Evolutionary conservation across 1,140 invertebrate genomes (phyloP).

Genomic region (Mercenaria mercenaria): DNA sequence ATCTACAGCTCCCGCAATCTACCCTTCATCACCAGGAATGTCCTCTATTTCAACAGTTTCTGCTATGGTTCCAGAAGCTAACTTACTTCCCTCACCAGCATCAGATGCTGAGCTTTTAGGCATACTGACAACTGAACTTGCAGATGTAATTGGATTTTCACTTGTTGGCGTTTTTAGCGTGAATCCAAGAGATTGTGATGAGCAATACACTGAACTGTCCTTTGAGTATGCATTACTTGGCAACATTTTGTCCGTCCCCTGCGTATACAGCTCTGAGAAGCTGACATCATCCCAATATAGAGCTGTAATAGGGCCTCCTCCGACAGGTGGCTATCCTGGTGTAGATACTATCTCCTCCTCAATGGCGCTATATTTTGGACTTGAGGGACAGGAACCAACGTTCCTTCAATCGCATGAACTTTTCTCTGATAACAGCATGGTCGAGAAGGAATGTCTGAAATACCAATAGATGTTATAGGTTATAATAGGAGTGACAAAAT

Average conservation of each 20-base stretch:
- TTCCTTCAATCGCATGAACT: conserved; percentile 40
- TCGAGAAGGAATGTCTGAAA: conserved; percentile 65
- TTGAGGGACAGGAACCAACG: conserved; percentile 48
- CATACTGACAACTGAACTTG: not conserved
- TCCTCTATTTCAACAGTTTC: not conserved
- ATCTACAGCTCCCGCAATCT: not conserved
- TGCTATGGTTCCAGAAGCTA: not conserved
- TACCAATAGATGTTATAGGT: not conserved
- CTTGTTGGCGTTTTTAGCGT: not conserved
- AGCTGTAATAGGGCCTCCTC: not conserved
- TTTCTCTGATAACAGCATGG: conserved; percentile 37
- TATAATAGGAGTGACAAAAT: too few species aligned
- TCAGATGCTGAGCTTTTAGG: not conserved
- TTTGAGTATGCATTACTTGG: not conserved
- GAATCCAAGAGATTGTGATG: conserved; percentile 9
- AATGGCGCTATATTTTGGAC: conserved; percentile 38
- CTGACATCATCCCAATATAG: not conserved
- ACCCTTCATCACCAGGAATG: not conserved
- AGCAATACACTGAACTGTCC: conserved; percentile 12
- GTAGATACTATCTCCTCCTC: conserved; percentile 48
- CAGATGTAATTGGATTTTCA: not conserved
- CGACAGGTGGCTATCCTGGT: conserved; percentile 47
- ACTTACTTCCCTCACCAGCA: not conserved
- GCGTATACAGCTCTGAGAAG: not conserved
- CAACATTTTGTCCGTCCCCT: conserved; percentile 48